Evolutionary conservation across 2,797 vertebrate species (phyloP), one percentile per base, ranked within the genome.

Genomic region (Sebastes baramenuke): DNA sequence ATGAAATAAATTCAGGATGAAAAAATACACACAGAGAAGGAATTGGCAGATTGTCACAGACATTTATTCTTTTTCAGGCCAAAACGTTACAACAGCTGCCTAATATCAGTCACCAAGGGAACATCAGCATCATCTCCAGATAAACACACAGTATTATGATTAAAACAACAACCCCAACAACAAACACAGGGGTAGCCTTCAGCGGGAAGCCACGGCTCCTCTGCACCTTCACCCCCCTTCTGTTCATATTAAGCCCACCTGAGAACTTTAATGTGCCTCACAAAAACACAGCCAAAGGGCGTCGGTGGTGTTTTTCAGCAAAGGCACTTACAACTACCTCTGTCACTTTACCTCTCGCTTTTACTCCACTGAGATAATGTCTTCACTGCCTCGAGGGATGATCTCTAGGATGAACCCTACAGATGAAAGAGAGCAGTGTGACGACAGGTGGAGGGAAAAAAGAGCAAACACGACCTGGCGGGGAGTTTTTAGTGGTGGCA

Each of bases 101-200:
- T 25, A 22, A 67, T 54, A 52, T 64, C 54, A 67, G 62, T 89
- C 67, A 95, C 94, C 94, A 96, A 3, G 94, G 92, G 42, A 95
- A 92, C 5, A 83, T 88, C 46, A 90, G 76, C 84, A 95, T 93
- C 76, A 95, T 49, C 74, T 95, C 91, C 78, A 95, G 79, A 86
- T 95, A 95, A 88, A 95, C 67, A 81, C 71, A 94, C 52, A 95
- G 5, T 81, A 96, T 85, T 58, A 95, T 74, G 68, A 94, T 81
- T 64, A 95, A 70, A 86, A 95, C 65, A 71, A 92, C 66, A 42
- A 95, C n/a, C 22, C 72, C 83, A 4, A 86, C 85, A 32, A 94
- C 55, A 30, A 95, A 84, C 54, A 94, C 46, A 3, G 92, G 92
- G 71, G 85, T 82, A 18, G 81, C 66, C 80, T 88, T 95, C 66